These are phyloP conservation scores for Oreotrochilus melanogaster DNA, from an alignment of 2,113 vertebrate genomes.

Conservation along the genomic window DNA sequence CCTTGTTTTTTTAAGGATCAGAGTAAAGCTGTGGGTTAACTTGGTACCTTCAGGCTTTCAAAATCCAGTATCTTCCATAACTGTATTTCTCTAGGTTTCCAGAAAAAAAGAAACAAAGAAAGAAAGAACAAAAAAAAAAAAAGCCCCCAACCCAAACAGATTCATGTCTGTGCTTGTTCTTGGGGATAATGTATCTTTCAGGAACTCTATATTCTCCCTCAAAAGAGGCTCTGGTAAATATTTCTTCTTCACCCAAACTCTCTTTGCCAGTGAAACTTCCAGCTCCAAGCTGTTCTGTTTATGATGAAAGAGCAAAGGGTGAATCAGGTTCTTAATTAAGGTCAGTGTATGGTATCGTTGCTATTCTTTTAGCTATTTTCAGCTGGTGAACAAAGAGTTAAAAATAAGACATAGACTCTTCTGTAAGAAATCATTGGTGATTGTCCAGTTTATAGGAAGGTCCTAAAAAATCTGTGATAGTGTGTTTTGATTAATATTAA, in stretches of 20 bases:
- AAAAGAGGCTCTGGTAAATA: background rate
- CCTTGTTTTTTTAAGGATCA: background rate
- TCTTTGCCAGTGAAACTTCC: background rate
- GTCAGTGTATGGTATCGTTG: background rate
- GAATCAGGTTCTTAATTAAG: slow-evolving; percentile 32
- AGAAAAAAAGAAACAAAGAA: background rate
- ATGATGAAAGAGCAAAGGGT: background rate
- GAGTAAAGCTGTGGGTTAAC: background rate
- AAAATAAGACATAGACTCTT: background rate
- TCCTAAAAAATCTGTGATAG: background rate
- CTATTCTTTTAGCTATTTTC: slow-evolving; percentile 19
- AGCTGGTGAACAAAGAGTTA: slow-evolving; percentile 16
- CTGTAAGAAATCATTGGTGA: background rate
- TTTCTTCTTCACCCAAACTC: background rate
- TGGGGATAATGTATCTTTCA: background rate
- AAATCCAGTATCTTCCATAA: background rate
- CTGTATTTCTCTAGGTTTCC: background rate
- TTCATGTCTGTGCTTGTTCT: background rate
- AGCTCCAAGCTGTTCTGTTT: background rate
- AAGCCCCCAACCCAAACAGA: background rate
- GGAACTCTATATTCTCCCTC: background rate
- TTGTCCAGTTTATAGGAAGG: background rate
- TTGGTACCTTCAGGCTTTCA: background rate
- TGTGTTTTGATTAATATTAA: background rate
- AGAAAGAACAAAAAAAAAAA: too few relatives aligned